phyloP scores from a whole-genome alignment of 37 sponge, comb jelly and placozoan species.

The Halisarca cf. caerulea region DNA sequence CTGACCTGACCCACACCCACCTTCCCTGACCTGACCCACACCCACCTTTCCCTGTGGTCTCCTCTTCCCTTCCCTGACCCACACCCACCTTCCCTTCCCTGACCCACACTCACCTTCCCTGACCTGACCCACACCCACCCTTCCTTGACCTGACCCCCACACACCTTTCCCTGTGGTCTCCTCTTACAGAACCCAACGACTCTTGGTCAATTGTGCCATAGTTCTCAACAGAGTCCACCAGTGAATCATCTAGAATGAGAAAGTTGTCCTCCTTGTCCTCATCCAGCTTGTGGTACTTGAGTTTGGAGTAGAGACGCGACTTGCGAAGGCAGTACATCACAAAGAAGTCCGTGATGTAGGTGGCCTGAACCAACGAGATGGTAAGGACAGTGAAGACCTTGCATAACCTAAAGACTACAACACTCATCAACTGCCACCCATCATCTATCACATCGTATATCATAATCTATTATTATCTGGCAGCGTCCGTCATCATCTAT shows the following conservation, averaged over 20 bases:
- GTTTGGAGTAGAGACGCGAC: conserved; percentile 32
- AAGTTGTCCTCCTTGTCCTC: conserved; percentile 31
- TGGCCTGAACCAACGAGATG: conserved; percentile 54
- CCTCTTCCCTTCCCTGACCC: too few relatives aligned
- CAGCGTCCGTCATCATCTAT: too few relatives aligned
- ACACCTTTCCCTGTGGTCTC: too few relatives aligned
- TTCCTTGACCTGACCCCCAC: not conserved
- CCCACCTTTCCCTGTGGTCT: too few relatives aligned
- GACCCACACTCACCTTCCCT: not conserved
- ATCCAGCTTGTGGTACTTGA: conserved; percentile 50
- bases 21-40: too few relatives aligned
- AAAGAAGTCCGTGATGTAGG: conserved; percentile 48
- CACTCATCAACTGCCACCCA: too few relatives aligned
- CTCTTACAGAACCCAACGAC: too few relatives aligned
- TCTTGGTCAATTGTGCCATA: not conserved
- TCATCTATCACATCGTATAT: too few relatives aligned
- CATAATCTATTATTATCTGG: too few relatives aligned
- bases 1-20: not conserved
- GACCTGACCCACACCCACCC: not conserved
- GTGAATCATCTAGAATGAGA: not conserved
- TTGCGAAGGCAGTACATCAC: conserved; percentile 55
- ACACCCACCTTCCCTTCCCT: not conserved
- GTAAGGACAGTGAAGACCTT: not conserved
- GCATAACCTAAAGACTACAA: not conserved
- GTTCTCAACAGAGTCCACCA: not conserved